A percentile compares a stretch with the other conserved stretches of the same genome.
These are phyloP conservation scores for Agrochola macilenta DNA, from an alignment of 2,888 invertebrate genomes.

Conservation along the genomic window DNA sequence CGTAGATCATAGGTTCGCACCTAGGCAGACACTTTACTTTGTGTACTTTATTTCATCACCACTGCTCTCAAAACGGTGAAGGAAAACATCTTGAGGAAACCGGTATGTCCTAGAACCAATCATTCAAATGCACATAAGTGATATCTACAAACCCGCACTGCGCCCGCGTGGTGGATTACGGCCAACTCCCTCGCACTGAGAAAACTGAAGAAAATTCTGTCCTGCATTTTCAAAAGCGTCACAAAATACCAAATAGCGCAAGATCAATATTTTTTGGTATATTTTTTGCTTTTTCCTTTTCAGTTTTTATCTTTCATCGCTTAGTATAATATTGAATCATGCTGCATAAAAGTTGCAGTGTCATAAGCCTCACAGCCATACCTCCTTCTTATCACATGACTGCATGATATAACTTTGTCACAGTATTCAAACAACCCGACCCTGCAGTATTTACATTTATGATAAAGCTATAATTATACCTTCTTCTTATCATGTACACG, in stretches of 20 bases:
- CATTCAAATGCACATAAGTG: not conserved
- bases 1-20: not conserved
- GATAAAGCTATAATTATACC: conserved; percentile 44
- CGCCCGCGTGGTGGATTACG: not conserved
- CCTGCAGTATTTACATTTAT: conserved; percentile 33
- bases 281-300: not conserved
- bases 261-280: not conserved
- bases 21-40: not conserved
- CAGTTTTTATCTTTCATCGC: not conserved
- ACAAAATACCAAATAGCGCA: not conserved
- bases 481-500: conserved; percentile 32
- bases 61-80: not conserved
- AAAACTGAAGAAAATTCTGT: not conserved
- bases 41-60: not conserved
- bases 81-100: not conserved
- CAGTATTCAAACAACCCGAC: conserved; percentile 1
- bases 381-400: conserved; percentile 8
- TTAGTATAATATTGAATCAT: not conserved
- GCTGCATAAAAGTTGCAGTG: not conserved
- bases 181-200: not conserved
- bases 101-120: not conserved
- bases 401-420: conserved; percentile 6
- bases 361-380: not conserved
- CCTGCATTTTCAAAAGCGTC: not conserved
- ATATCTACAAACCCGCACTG: not conserved